These are phyloP conservation scores for Drosophila sordidula DNA, from an alignment of 2,888 invertebrate genomes.

Conservation along the genomic window DNA sequence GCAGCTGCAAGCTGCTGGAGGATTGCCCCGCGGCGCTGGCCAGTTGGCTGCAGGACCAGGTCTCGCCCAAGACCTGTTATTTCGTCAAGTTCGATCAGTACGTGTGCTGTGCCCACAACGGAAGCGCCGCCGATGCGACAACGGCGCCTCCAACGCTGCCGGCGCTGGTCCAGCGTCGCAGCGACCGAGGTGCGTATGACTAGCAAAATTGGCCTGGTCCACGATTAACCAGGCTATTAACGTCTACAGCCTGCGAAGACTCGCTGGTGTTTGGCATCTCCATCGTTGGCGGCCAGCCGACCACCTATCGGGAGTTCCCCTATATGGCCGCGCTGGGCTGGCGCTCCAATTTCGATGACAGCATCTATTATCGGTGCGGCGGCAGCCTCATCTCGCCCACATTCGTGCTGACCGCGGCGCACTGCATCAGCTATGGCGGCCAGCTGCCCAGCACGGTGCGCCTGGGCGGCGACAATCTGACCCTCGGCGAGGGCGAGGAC, in stretches of 20 bases:
- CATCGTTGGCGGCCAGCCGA: constrained; percentile 32
- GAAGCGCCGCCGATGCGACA: neutral
- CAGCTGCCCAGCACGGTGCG: constrained; percentile 55
- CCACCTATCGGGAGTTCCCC: constrained; percentile 53
- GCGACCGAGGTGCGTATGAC: constrained; percentile 59
- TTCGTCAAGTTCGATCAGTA: constrained; percentile 78
- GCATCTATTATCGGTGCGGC: constrained; percentile 73
- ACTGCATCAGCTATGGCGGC: constrained; percentile 67
- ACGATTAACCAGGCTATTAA: too few species aligned
- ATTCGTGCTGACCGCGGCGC: constrained; percentile 80
- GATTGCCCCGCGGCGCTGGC: constrained; percentile 68
- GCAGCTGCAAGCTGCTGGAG: constrained; percentile 65
- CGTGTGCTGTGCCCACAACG: constrained; percentile 64
- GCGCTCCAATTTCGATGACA: constrained; percentile 46
- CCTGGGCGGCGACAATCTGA: constrained; percentile 74
- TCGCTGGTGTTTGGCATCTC: constrained; percentile 3
- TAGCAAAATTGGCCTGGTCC: too few species aligned
- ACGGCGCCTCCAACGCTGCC: constrained; percentile 15
- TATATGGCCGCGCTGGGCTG: constrained; percentile 77
- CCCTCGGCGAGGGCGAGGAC: constrained; percentile 41
- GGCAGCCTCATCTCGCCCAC: constrained; percentile 68
- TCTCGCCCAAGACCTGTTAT: constrained; percentile 78
- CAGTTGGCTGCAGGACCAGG: constrained; percentile 60
- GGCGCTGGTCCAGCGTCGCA: constrained; percentile 40
- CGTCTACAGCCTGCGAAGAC: constrained; percentile 47